These are phyloP conservation scores for Meandrusa payeni DNA, from an alignment of 2,888 invertebrate species.

Conservation along the genomic window DNA sequence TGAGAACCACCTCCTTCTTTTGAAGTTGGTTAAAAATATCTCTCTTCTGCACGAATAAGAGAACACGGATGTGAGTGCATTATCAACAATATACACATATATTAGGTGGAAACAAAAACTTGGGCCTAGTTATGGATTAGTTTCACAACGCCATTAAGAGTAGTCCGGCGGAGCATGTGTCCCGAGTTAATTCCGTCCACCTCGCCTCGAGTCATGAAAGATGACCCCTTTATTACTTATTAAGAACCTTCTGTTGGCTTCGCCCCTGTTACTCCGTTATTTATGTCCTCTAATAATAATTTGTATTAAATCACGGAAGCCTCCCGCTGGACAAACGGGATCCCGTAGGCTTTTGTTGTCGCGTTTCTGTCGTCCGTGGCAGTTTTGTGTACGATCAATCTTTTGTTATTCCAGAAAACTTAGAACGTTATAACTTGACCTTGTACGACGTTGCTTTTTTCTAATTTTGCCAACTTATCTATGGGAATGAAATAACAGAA, in stretches of 20 bases:
- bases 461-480: too few relatives aligned
- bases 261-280: constrained; percentile 67
- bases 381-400: constrained; percentile 16
- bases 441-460: too few relatives aligned
- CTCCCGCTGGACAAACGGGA: constrained; percentile 74
- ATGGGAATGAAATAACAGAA: too few relatives aligned
- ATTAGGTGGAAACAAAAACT: too few relatives aligned
- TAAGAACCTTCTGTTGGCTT: constrained; percentile 64
- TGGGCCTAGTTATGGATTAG: constrained; percentile 1
- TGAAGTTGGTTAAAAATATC: too few relatives aligned
- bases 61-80: too few relatives aligned
- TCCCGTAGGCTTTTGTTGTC: constrained; percentile 77
- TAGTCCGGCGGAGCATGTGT: constrained; percentile 49
- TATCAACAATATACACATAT: too few relatives aligned
- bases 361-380: constrained; percentile 3
- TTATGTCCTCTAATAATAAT: constrained; percentile 80
- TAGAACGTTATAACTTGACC: too few relatives aligned
- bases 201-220: constrained; percentile 53
- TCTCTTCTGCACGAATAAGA: too few relatives aligned
- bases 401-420: too few relatives aligned
- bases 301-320: constrained; percentile 79
- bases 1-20: too few relatives aligned
- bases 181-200: constrained; percentile 61
- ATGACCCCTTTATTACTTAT: constrained; percentile 81
- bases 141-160: constrained; percentile 8